Evolutionary conservation across 2,797 vertebrate species (phyloP).

Genomic region (Nyctibius grandis): DNA sequence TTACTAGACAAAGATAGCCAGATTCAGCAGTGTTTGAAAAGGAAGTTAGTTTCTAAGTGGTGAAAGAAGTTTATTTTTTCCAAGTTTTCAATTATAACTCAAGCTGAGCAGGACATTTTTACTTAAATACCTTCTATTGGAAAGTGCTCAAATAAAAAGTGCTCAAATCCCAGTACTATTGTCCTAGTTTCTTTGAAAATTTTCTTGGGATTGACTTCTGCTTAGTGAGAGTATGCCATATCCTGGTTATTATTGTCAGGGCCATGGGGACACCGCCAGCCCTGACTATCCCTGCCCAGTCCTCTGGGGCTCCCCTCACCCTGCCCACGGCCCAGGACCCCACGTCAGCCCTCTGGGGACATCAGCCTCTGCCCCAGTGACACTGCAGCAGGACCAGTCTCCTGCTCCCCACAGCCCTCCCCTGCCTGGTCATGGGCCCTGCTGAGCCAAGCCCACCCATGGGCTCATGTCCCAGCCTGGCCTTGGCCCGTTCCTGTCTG

Average conservation of each 20-base stretch:
- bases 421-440: fast-evolving
- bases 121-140: not conserved
- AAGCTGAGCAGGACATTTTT: not conserved
- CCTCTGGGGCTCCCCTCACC: not conserved
- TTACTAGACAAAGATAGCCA: not conserved
- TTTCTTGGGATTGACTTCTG: not conserved
- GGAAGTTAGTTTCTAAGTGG: not conserved
- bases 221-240: not conserved
- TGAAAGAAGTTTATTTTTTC: not conserved
- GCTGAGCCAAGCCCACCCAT: fast-evolving
- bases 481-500: fast-evolving
- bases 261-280: not conserved
- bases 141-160: not conserved
- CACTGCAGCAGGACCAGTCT: not conserved
- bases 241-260: not conserved
- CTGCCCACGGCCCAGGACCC: not conserved
- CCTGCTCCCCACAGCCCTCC: not conserved
- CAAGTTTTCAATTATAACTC: not conserved
- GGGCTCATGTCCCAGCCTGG: not conserved
- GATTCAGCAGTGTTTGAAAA: not conserved
- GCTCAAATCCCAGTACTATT: too few species aligned
- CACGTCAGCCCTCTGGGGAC: fast-evolving
- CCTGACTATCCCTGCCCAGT: not conserved
- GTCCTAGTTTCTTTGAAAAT: not conserved
- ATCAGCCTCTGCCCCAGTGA: fast-evolving